These are phyloP conservation scores for Saccostrea cuccullata DNA, from an alignment of 1,140 invertebrate species.

Conservation along the genomic window DNA sequence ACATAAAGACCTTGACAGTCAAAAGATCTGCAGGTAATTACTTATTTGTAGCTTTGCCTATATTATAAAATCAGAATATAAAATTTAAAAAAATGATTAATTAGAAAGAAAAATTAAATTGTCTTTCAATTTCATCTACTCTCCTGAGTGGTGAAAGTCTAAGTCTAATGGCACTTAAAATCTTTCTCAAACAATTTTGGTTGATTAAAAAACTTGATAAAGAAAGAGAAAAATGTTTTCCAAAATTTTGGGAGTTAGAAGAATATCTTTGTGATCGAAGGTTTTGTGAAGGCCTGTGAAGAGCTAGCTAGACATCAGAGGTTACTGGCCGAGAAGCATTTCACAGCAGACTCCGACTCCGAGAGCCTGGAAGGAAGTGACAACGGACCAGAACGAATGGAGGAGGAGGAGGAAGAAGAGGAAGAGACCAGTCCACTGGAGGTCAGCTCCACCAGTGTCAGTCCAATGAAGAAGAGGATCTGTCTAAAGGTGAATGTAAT, in stretches of 20 bases:
- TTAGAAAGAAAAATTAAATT: too few species aligned
- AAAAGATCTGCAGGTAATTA: constrained; percentile 80
- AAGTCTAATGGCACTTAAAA: too few species aligned
- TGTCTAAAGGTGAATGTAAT: constrained; percentile 47
- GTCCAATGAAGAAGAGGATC: constrained; percentile 54
- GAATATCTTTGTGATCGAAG: constrained; percentile 53
- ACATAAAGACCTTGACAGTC: constrained; percentile 78
- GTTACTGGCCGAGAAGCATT: constrained; percentile 79
- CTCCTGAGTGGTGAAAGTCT: too few species aligned
- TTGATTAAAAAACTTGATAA: too few species aligned
- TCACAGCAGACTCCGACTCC: constrained; percentile 49
- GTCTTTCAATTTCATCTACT: too few species aligned
- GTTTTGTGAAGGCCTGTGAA: constrained; percentile 83
- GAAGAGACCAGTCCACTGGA: constrained; percentile 74
- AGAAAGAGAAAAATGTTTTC: not conserved
- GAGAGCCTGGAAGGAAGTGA: constrained; percentile 59
- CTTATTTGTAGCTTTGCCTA: too few species aligned
- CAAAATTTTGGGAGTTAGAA: not conserved
- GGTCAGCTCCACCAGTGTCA: constrained; percentile 71
- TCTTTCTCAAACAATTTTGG: too few species aligned
- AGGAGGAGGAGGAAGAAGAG: constrained; percentile 67
- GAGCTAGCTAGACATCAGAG: constrained; percentile 87
- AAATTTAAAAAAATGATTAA: too few species aligned
- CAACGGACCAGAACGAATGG: constrained; percentile 51
- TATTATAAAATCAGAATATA: too few species aligned